Base-by-base conservation (phyloP, 2,797 vertebrate genomes). In the Rallus crepitans region DNA sequence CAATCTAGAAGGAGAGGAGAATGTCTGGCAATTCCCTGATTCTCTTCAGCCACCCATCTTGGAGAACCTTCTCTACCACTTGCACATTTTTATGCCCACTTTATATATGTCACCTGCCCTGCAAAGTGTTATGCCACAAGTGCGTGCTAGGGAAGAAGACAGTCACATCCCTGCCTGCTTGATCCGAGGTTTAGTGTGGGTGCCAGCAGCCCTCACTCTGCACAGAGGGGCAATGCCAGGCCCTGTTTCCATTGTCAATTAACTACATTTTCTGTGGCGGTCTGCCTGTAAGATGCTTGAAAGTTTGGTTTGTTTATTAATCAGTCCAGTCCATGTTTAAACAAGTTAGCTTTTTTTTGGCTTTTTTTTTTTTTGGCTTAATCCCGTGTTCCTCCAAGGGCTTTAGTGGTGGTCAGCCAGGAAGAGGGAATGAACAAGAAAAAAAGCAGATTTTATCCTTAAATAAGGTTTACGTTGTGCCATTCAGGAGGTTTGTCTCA, bases 21-120 rank as follows among this genome's bases (percentile, higher is more conserved):
- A 21, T 0, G 37, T 84, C 88, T 96, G 92, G 68, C 86, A 78
- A 82, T 95, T 89, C 87, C 80, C 81, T 94, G 40, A 65, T 88
- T 92, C 56, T 84, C 59, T 82, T 73, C 81, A 87, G 75, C 56
- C 69, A n/a, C 55, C 81, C 52, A 28, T 96, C 70, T 79, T 77
- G 35, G 64, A 91, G 56, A 90, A 53, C 42, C 30, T 73, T 88
- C 20, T 31, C 66, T 31, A 18, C 17, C 31, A 16, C 61, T 92
- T 89, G 60, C 69, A 50, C 52, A 21, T 92, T 93, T 92, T 86
- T 56, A 48, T 63, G 69, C 63, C 65, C 24, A 4, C 82, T 93
- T 85, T 86, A 10, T 52, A 18, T 42, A 30, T 28, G 45, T 80
- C 84, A 64, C 53, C 48, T 80, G 59, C 61, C 11, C 13, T 64